Percentiles rank a stretch among this genome's conserved stretches.
Conservation (phyloP, 2,797 vertebrate species). For the Rhabdomys pumilio region DNA sequence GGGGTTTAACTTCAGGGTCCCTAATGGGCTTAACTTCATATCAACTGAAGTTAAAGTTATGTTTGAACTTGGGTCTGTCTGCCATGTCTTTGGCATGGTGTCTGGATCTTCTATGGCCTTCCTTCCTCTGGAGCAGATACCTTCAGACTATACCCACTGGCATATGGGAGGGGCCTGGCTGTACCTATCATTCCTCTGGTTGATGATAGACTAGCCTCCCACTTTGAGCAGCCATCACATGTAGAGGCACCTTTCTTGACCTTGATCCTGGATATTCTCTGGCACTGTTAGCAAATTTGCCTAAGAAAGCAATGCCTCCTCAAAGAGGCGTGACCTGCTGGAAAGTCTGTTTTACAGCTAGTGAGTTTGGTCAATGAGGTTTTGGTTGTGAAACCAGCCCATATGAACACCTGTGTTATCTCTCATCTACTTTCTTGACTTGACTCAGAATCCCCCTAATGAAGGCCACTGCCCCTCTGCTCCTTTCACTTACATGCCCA, state of each 20-base stretch:
- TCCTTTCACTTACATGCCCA: neutral
- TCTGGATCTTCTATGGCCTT: neutral
- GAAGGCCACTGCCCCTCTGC: neutral
- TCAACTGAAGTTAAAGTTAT: no score
- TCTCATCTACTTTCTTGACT: neutral
- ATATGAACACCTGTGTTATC: no score
- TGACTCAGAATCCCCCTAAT: neutral
- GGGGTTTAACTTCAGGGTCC: neutral
- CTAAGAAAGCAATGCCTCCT: neutral
- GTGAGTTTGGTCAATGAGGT: neutral
- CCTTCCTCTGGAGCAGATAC: neutral
- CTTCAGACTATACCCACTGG: neutral
- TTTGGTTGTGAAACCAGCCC: neutral
- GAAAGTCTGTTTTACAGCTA: neutral
- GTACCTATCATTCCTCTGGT: neutral
- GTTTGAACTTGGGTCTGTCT: neutral
- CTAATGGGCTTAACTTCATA: neutral
- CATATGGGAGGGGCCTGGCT: neutral
- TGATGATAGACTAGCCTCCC: neutral
- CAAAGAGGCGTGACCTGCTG: neutral
- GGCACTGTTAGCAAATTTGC: neutral
- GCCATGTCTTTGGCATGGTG: accelerated
- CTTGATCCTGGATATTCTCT: neutral
- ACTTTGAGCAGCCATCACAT: neutral
- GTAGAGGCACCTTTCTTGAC: neutral